These are phyloP conservation scores for Cygnus buccinator DNA, from an alignment of 2,113 vertebrate species.

Conservation along the genomic window DNA sequence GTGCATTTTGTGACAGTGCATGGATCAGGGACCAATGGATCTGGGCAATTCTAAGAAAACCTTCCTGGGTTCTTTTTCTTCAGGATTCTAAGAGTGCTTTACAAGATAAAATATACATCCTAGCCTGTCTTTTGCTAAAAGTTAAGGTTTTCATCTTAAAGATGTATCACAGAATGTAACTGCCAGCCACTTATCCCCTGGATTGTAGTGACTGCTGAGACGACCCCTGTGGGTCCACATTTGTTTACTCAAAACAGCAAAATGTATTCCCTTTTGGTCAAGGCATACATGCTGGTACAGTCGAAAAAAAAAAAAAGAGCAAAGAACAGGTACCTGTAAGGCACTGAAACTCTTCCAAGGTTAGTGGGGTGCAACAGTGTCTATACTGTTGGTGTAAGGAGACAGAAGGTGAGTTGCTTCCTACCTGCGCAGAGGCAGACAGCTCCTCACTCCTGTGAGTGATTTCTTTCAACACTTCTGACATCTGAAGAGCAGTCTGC, in stretches of 20 bases:
- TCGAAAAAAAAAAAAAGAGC: background rate
- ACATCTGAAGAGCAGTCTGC: slow-evolving; percentile 81
- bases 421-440: slow-evolving; percentile 84
- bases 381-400: background rate
- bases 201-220: background rate
- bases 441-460: slow-evolving; percentile 83
- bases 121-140: background rate
- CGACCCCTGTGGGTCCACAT: background rate
- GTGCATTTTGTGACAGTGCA: background rate
- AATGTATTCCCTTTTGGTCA: background rate
- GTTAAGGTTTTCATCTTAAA: background rate
- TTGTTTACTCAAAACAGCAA: background rate
- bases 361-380: background rate
- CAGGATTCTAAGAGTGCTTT: background rate
- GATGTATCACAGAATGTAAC: background rate
- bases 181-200: background rate
- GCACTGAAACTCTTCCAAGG: background rate
- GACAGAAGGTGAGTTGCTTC: background rate
- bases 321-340: background rate
- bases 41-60: background rate
- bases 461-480: slow-evolving; percentile 85
- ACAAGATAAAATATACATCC: background rate
- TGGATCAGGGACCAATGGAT: background rate
- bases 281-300: background rate
- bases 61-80: background rate